Base-by-base conservation (phyloP, 1,140 invertebrate species). In the Megalonaias nervosa region DNA sequence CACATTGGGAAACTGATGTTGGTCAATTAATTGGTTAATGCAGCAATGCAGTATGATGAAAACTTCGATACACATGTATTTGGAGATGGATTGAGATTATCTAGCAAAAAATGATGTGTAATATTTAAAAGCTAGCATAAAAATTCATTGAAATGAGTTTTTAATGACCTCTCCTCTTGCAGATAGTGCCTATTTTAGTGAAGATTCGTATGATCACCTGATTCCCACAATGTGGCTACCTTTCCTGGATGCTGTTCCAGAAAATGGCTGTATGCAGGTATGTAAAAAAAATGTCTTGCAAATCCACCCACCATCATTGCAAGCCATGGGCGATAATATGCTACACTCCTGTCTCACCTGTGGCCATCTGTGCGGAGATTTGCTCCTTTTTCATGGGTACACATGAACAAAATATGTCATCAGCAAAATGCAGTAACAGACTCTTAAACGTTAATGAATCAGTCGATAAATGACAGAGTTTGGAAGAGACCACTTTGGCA, bases 171-270 rank as follows among this genome's bases (percentile, higher is more conserved):
- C 48, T 15, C 6, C 15, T 75, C 13, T 81, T 85, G 14, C 81
- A 87, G 86, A 87, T 68, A 82, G 76, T 56, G 86, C 80, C 19
- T 88, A 87, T 72, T 86, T 87, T 67, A 81, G 79, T 58, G 79
- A 81, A 57, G 86, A 88, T 15, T 84, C 84, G 0, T 87, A 87
- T 59, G 81, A 86, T 67, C 84, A 86, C 72, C 60, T 87, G 58
- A 86, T 87, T 19, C 80, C 85, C 17, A 87, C 86, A 12, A 84
- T 84, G 19, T 87, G 86, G 86, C 83, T 88, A 13, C 87, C 87
- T 13, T 86, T 88, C 73, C 79, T 87, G 19, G 83, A 88, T 68
- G 81, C 87, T 2, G 80, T 73, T 16, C 78, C 79, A 21, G 62
- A 84, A 55, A 88, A 88, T 72, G 87, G 87, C 9, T 84, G 85